Evolutionary conservation across 2,113 vertebrate genomes (phyloP).

Genomic region (Dipodomys stephensi): DNA sequence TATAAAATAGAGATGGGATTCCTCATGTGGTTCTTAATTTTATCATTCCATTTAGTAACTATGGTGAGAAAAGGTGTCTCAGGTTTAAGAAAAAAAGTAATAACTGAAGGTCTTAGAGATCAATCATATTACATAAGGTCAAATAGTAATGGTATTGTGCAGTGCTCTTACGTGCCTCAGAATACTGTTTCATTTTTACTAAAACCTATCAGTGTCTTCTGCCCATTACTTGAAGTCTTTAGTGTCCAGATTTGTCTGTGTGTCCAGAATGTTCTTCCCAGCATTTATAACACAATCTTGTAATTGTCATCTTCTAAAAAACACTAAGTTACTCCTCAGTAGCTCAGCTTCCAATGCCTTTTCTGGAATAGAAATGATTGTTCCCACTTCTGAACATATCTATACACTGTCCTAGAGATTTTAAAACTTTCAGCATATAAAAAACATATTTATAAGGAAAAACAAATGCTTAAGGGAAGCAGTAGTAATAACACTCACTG

Average conservation of each 20-base stretch:
- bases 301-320: background rate
- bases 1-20: background rate
- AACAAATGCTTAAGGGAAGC: background rate
- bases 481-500: background rate
- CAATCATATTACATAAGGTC: background rate
- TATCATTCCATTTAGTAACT: slow-evolving; percentile 37
- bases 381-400: background rate
- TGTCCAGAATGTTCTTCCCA: background rate
- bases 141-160: background rate
- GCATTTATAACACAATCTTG: background rate
- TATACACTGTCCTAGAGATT: background rate
- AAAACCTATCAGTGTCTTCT: background rate
- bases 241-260: background rate
- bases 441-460: background rate
- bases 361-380: background rate
- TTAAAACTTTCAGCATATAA: background rate
- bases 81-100: background rate
- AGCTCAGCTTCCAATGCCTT: background rate
- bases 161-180: background rate
- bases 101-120: background rate
- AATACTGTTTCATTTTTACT: slow-evolving; percentile 19
- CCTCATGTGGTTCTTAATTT: background rate
- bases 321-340: background rate
- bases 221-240: background rate
- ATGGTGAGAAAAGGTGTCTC: background rate